Percentiles rank a stretch among this genome's conserved stretches.
These are phyloP conservation scores for Diarsia brunnea DNA, from an alignment of 2,888 invertebrate genomes.

Conservation along the genomic window DNA sequence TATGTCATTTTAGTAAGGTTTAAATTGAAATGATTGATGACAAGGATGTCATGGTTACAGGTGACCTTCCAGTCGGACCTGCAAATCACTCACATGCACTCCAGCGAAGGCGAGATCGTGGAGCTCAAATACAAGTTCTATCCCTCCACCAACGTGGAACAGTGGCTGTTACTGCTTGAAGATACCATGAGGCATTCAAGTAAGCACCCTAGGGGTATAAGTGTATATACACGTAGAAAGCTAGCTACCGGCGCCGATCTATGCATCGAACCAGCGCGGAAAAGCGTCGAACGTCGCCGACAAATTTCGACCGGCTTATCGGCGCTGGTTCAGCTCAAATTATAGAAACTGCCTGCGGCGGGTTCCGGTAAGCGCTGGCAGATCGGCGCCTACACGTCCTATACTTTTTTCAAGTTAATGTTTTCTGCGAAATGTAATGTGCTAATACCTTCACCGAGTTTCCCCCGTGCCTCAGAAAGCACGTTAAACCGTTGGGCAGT, in stretches of 20 bases:
- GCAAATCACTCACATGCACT: constrained; percentile 94
- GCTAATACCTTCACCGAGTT: not conserved
- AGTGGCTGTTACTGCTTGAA: constrained; percentile 93
- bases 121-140: constrained; percentile 92
- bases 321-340: too few species aligned
- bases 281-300: too few species aligned
- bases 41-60: constrained; percentile 70
- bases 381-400: not conserved
- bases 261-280: too few species aligned
- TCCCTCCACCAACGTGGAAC: constrained; percentile 94
- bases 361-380: too few species aligned
- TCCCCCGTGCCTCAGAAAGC: too few species aligned
- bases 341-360: too few species aligned
- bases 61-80: constrained; percentile 93
- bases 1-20: not conserved
- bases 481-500: too few species aligned
- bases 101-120: constrained; percentile 94
- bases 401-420: not conserved
- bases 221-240: too few species aligned
- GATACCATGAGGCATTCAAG: constrained; percentile 93
- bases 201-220: constrained; percentile 69
- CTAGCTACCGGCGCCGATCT: too few species aligned
- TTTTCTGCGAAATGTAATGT: not conserved
- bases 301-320: too few species aligned
- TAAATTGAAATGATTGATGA: not conserved